Base-by-base conservation (phyloP, 2,888 invertebrate species). In the Oasisia sp. region DNA sequence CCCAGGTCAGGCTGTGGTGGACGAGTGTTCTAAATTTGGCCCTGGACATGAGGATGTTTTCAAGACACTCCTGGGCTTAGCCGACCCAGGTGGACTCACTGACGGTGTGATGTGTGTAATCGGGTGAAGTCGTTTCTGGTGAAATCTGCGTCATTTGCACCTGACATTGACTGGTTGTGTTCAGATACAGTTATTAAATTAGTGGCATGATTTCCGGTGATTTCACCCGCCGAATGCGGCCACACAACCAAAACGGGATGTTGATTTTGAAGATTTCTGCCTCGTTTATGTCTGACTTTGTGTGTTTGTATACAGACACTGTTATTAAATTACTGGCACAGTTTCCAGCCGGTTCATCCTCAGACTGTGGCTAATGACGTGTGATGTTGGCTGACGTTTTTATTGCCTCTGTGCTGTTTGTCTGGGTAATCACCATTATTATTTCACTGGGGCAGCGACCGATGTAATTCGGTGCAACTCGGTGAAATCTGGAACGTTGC, bases 141-240 rank as follows among this genome's bases (percentile, higher is more conserved):
- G 74, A 74, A n/a, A 27, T 74, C n/a, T n/a, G n/a, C 19, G 27
- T 74, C n/a, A n/a, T 74, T 74, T 74, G 27, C 27, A 27, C 27
- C 27, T 74, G 74, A 27, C 74, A 27, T 38, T 74, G 19, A n/a
- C 74, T 74, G 74, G 4, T 74, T 74, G 74, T 74, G 27, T 74
- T 74, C 74, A 74, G 74, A 74, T n/a, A 74, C 27, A 74, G 74
- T n/a, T 74, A 74, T 74, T 74, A 74, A 74, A 74, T 74, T 19
- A 74, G 74, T 74, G 19, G 74, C 27, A 19, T 74, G 3, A 74
- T n/a, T 74, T 74, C 27, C 74, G 27, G 4, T 27, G 27, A 19
- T 74, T 74, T 74, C 74, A 74, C 27, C 74, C 74, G 27, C 7
- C 27, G 19, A 74, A 19, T 74, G 74, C 27, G 74, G 19, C 74